Base-by-base conservation (phyloP, 2,888 invertebrate species). In the Eupithecia subumbrata region DNA sequence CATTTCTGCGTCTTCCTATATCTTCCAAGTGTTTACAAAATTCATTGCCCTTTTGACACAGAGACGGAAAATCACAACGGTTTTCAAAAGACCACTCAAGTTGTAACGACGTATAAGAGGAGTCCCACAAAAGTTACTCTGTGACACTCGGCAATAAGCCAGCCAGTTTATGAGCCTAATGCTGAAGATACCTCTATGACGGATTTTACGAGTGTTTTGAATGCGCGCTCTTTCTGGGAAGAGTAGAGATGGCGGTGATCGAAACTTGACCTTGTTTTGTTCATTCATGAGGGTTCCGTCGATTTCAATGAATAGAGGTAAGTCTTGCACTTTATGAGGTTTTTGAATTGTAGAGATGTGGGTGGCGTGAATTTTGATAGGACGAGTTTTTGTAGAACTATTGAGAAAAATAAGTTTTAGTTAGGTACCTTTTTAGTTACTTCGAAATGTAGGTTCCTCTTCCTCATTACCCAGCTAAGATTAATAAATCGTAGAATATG, bases 161-260 rank as follows among this genome's bases (percentile, higher is more conserved):
- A 72, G 73, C 76, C 79, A 78, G 69, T 80, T 80, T 80, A 81
- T 76, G 80, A 79, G 11, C 11, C 52, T 56, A 56, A 56, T 43
- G 63, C 43, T 77, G 75, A 76, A 78, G 73, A 75, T 77, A 75
- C 68, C 76, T 78, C 73, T 75, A 78, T 80, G 82, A 82, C 79
- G 77, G 73, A 80, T 82, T 82, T 82, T 79, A 82, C 73, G 79
- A 78, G 76, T 73, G 68, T 71, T 75, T 75, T 30, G 22, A 73
- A 75, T 76, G 79, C 72, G 48, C 67, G 60, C 37, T 56, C 73
- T 75, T 75, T 76, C 73, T 70, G 69, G 74, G 79, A 75, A 77
- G 68, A 66, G 34, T 71, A 76, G 75, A 71, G 76, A 72, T 78
- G 76, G 60, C 64, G 72, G 48, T 64, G 73, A 73, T 76, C 30